phyloP scores from a whole-genome alignment of 2,797 vertebrate genomes.

The Catostomus latipinnis region DNA sequence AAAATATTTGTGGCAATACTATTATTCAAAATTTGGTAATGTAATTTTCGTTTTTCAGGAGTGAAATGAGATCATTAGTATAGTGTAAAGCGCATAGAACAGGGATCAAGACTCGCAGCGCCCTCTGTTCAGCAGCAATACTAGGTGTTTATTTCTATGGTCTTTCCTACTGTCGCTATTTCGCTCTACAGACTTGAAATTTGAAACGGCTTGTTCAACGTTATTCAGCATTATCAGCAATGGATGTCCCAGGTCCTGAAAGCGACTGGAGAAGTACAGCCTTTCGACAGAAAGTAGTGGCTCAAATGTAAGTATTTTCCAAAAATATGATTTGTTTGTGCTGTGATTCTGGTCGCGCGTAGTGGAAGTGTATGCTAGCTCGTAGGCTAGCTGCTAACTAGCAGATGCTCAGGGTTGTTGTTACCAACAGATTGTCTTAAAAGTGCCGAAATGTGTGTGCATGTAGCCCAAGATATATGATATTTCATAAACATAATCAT shows the following conservation, averaged over 20 bases:
- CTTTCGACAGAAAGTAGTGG: constrained; percentile 95
- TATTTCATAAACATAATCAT: not conserved
- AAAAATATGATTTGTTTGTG: not conserved
- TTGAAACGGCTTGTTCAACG: not conserved
- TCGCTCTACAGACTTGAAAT: not conserved
- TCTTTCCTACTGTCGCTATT: too few relatives aligned
- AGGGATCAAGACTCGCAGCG: too few relatives aligned
- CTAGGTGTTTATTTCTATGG: too few relatives aligned
- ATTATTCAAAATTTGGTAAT: too few relatives aligned
- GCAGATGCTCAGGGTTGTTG: constrained; percentile 16
- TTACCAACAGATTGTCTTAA: not conserved
- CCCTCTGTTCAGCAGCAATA: too few relatives aligned
- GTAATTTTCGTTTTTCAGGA: too few relatives aligned
- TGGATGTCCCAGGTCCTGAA: constrained; percentile 90
- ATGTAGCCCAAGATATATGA: too few relatives aligned
- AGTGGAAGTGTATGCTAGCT: not conserved
- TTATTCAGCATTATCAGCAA: constrained; percentile 58
- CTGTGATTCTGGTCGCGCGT: not conserved
- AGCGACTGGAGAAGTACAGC: constrained; percentile 92
- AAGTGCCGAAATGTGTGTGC: not conserved
- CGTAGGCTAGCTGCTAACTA: constrained; percentile 42
- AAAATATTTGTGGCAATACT: too few relatives aligned
- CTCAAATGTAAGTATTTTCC: constrained; percentile 88
- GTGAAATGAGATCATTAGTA: too few relatives aligned
- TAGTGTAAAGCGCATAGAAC: too few relatives aligned